Evolutionary conservation across 2,113 vertebrate species (phyloP).

Genomic region (Agapornis roseicollis): DNA sequence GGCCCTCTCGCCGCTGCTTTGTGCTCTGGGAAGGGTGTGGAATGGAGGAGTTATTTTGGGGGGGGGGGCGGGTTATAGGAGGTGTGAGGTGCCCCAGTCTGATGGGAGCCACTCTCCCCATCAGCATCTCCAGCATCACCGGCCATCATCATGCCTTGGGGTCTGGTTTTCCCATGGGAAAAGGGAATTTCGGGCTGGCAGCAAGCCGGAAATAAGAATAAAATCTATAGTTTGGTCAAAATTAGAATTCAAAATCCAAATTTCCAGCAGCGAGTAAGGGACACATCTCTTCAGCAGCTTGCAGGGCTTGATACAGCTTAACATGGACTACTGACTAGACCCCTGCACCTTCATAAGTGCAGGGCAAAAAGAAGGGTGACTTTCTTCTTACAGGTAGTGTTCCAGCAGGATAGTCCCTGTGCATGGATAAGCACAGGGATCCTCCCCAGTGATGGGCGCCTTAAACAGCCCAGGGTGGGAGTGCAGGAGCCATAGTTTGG

Average conservation of each 20-base stretch:
- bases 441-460: background rate
- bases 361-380: background rate
- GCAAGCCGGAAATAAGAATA: background rate
- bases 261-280: background rate
- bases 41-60: background rate
- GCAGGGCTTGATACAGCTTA: accelerated
- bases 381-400: background rate
- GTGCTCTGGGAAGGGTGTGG: background rate
- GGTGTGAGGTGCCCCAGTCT: background rate
- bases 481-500: background rate
- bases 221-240: background rate
- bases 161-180: background rate
- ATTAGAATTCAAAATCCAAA: background rate
- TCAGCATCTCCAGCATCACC: background rate
- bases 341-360: background rate
- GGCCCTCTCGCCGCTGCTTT: accelerated
- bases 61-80: too few relatives aligned
- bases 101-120: background rate
- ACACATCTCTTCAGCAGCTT: accelerated
- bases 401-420: background rate
- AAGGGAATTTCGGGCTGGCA: background rate
- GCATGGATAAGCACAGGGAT: background rate
- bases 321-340: background rate
- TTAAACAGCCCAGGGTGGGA: accelerated
- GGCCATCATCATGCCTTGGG: background rate